A percentile compares a stretch with the other conserved stretches of the same genome.
Conservation (phyloP, 1,140 invertebrate species). For the Caerostris darwini region DNA sequence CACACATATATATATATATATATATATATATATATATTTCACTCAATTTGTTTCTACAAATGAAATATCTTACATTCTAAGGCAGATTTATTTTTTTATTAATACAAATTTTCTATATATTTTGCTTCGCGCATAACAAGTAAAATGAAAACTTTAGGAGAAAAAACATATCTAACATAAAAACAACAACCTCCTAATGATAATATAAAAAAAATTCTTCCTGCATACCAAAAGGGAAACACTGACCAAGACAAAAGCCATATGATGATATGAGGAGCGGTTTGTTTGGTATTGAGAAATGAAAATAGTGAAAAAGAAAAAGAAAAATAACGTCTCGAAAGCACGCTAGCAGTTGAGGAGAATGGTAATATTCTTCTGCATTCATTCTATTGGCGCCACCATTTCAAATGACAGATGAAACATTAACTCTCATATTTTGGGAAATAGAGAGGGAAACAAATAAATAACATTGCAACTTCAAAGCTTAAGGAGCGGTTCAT, state of each 20-base stretch:
- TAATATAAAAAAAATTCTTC: constrained; percentile 10
- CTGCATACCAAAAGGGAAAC: constrained; percentile 6
- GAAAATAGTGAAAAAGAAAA: constrained; percentile 58
- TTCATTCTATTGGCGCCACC: constrained; percentile 43
- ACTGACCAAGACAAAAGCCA: constrained; percentile 70
- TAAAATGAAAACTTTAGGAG: not conserved
- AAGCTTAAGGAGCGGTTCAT: constrained; percentile 58
- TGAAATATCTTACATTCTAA: not conserved
- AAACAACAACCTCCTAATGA: not conserved
- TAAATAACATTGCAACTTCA: constrained; percentile 47
- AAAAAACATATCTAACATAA: constrained; percentile 23
- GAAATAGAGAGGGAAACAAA: constrained; percentile 52
- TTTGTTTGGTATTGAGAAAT: constrained; percentile 61
- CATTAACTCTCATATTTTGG: constrained; percentile 63
- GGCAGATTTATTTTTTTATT: not conserved
- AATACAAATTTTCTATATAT: constrained; percentile 10
- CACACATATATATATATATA: not conserved
- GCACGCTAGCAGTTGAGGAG: constrained; percentile 30
- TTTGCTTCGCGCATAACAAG: not conserved
- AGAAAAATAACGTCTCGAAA: constrained; percentile 23
- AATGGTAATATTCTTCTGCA: constrained; percentile 51
- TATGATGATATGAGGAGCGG: constrained; percentile 51
- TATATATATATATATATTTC: not conserved
- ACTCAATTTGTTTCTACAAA: too few species aligned
- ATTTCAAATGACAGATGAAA: constrained; percentile 66